These are phyloP conservation scores for Thaumatotibia leucotreta DNA, from an alignment of 1,140 invertebrate species.

Conservation along the genomic window DNA sequence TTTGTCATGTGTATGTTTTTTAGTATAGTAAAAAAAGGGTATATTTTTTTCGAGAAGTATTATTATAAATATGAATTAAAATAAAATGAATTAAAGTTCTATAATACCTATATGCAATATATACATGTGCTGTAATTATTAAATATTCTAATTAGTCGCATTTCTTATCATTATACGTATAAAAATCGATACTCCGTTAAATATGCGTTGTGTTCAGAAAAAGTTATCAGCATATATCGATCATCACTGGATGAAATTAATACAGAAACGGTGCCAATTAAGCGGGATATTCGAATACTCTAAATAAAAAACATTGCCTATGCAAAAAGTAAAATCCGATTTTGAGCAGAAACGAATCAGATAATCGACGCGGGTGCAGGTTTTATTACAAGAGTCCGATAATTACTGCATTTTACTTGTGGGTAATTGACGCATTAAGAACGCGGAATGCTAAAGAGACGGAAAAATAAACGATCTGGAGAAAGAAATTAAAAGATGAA, in stretches of 20 bases:
- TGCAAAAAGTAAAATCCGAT: not conserved
- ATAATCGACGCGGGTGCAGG: not conserved
- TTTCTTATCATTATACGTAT: too few species aligned
- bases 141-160: too few species aligned
- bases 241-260: not conserved
- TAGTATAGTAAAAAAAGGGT: too few species aligned
- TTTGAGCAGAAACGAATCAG: not conserved
- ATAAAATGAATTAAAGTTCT: too few species aligned
- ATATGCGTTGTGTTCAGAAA: not conserved
- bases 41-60: too few species aligned
- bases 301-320: constrained; percentile 1
- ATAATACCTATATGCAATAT: too few species aligned
- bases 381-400: not conserved
- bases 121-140: too few species aligned
- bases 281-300: not conserved
- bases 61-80: too few species aligned
- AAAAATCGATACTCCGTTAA: too few species aligned
- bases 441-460: constrained; percentile 37
- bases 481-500: constrained; percentile 58
- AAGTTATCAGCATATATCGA: not conserved
- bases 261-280: not conserved
- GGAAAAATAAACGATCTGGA: constrained; percentile 42
- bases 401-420: constrained; percentile 28
- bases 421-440: constrained; percentile 37
- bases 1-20: too few species aligned